phyloP scores from a whole-genome alignment of 2,113 vertebrate genomes.

The Galemys pyrenaicus region DNA sequence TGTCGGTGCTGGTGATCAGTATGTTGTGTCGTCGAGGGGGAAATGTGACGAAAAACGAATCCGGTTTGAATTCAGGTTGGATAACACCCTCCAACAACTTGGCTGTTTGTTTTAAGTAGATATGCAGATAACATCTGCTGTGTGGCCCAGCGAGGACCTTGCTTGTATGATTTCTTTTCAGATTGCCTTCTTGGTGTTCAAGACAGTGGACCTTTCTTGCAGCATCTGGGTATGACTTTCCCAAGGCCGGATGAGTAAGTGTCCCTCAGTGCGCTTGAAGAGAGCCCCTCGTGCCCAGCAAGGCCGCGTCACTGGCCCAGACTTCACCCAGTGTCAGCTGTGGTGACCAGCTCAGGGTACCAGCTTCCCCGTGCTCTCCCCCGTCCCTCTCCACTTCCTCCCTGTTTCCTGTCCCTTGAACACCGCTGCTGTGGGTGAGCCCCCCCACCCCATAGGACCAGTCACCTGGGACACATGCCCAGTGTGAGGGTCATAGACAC shows the following conservation, averaged over 20 bases:
- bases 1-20: not conserved
- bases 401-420: not conserved
- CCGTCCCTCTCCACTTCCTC: not conserved
- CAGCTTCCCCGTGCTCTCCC: fast-evolving
- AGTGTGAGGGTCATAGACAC: fast-evolving
- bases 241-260: not conserved
- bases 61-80: not conserved
- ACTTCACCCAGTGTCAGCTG: not conserved
- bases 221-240: not conserved
- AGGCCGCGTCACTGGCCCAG: fast-evolving
- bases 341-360: not conserved
- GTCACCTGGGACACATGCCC: not conserved
- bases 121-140: too few relatives aligned
- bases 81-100: fast-evolving
- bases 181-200: not conserved
- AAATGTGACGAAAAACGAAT: not conserved
- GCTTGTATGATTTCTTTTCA: not conserved
- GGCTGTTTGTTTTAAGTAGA: not conserved
- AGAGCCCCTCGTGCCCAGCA: not conserved
- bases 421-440: not conserved
- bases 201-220: not conserved
- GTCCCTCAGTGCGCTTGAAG: not conserved
- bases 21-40: not conserved
- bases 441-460: not conserved
- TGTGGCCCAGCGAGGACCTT: not conserved